These are phyloP conservation scores for Lacerta bilineata DNA, from an alignment of 2,797 vertebrate genomes.

Conservation along the genomic window DNA sequence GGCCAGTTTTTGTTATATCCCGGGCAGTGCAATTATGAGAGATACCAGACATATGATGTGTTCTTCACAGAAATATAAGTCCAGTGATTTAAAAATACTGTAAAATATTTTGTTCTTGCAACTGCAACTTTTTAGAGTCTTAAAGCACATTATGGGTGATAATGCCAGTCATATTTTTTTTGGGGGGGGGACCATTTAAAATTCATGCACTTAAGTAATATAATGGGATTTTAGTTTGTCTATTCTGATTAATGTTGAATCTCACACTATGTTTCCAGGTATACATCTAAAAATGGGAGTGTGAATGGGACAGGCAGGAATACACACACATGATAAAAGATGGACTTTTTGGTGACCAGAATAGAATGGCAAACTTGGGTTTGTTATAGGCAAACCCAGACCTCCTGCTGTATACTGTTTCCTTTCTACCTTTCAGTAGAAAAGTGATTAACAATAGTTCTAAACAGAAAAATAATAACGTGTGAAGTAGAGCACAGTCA, in stretches of 20 bases:
- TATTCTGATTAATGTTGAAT: too few relatives aligned
- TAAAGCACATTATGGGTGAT: background rate
- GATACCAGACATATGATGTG: background rate
- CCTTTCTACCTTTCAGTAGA: background rate
- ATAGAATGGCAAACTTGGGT: background rate
- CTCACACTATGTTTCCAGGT: background rate
- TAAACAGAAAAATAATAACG: too few relatives aligned
- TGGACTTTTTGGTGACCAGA: background rate
- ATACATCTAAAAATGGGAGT: background rate
- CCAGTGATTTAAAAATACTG: background rate
- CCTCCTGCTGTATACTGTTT: background rate
- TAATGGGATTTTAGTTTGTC: too few relatives aligned
- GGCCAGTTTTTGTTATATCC: background rate
- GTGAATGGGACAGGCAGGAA: background rate
- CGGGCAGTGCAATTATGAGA: background rate
- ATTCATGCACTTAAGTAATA: too few relatives aligned
- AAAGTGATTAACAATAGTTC: background rate
- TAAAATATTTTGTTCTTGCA: background rate
- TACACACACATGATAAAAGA: background rate
- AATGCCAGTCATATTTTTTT: too few relatives aligned
- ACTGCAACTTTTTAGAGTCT: background rate
- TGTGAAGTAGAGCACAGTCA: too few relatives aligned
- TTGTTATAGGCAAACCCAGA: too few relatives aligned
- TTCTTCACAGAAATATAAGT: background rate
- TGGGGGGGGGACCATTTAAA: too few relatives aligned